Base-by-base conservation (phyloP, 2,888 invertebrate species). In the Drosophila prolongata region DNA sequence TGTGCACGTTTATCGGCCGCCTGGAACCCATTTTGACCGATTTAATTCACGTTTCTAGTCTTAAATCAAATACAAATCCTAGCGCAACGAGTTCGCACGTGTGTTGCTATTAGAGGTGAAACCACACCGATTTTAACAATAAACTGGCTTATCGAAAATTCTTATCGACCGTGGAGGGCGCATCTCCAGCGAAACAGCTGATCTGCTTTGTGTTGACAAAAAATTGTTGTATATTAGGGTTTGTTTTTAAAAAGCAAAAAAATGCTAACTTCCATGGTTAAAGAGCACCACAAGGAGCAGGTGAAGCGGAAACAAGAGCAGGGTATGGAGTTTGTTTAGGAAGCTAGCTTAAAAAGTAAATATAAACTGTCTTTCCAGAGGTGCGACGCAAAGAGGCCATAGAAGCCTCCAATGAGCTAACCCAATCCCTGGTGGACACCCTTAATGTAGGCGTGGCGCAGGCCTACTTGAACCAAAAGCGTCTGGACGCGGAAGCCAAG, bases 361-460 rank as follows among this genome's bases (percentile, higher is more conserved):
- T 35, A 9, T 34, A 6, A 47, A n/a, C 13, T 14, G 1, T 6
- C 1, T 3, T 57, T n/a, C 6, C 92, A 98, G 99, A 99, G 93
- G 95, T 95, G 87, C 97, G 97, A 92, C 95, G 98, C 60, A 98
- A 97, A 91, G 98, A 98, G 92, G 98, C 99, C 19, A 95, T 99
- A 68, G 95, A 95, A 78, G 96, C 99, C 58, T 98, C 99, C 1
- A 98, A 97, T 91, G 96, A 97, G 87, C 93, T 99, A 75, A 98
- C 99, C 0, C 97, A 98, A 91, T 95, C 98, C 37, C 94, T 99
- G 37, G 99, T 99, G 0, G 99, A 99, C 92, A 98, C 99, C 92
- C 94, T 99, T 24, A 99, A 99, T 94, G 97, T 98, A 80, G 98
- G 99, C 11, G 99, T 99, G 4, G 98, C 99, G 0, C 98, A 99